Base-by-base conservation (phyloP, 2,797 vertebrate genomes). In the Chrosomus eos region DNA sequence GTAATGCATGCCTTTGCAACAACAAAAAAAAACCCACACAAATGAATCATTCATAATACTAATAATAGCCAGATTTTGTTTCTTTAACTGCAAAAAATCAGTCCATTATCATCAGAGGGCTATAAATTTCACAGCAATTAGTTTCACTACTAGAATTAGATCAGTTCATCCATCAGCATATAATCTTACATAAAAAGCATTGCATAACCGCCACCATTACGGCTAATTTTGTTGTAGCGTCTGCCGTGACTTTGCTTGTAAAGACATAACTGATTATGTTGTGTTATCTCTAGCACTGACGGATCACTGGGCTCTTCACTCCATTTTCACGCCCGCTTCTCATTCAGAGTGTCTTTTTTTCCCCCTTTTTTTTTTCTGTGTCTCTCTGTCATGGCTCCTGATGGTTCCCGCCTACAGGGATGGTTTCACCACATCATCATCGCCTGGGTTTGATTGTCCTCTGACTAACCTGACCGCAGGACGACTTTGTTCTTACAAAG, bases 401-500 rank as follows among this genome's bases (percentile, higher is more conserved):
- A 88, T 85, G 87, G 80, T 68, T 40, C 74, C 76, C 4, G 81
- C 86, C 88, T 85, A 82, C 88, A 88, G 90, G 88, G 90, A 90
- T 88, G 83, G 80, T 88, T 89, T 75, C 81, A 51, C 23, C 86
- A 84, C 87, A 90, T 74, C 82, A 84, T 74, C 82, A 81, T 80
- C 60, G 83, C 77, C 86, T 79, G 68, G 80, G 88, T 90, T 87
- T 88, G 89, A 92, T 90, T 88, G 90, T 91, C 90, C 90, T 92
- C 90, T 86, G 90, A 85, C 88, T 90, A 91, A 90, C 89, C 90
- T 91, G 89, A 92, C 90, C 90, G 75, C 83, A 86, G 91, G 90
- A 92, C 84, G 88, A 91, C 90, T 92, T 91, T 92, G 91, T 90
- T 92, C 91, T 90, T 85, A 87, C 88, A 90, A 89, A 86, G 88